Evolutionary conservation across 2,888 invertebrate genomes (phyloP).

Genomic region (Cecidostiba fungosa): DNA sequence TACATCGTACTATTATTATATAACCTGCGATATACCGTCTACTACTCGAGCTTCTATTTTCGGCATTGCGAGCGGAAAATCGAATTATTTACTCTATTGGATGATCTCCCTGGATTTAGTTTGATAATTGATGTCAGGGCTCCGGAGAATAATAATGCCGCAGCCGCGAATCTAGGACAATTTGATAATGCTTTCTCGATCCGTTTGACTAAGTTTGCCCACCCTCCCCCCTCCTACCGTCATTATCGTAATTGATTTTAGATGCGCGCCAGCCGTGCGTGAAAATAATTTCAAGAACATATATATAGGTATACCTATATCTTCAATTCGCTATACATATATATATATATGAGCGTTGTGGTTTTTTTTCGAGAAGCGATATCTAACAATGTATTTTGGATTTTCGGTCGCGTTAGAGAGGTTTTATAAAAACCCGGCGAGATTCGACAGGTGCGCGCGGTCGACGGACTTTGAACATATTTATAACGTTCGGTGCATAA

Average conservation of each 20-base stretch:
- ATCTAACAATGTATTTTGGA: too few relatives aligned
- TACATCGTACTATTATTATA: too few relatives aligned
- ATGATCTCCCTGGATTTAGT: background rate
- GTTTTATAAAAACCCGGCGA: too few relatives aligned
- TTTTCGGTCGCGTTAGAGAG: too few relatives aligned
- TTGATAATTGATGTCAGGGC: background rate
- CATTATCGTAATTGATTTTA: conserved; percentile 13
- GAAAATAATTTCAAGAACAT: background rate
- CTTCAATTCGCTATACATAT: too few relatives aligned
- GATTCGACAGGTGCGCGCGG: too few relatives aligned
- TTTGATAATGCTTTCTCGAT: conserved; percentile 8
- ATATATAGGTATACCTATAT: too few relatives aligned
- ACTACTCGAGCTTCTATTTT: background rate
- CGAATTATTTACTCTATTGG: background rate
- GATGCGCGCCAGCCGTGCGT: background rate
- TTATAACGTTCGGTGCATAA: too few relatives aligned
- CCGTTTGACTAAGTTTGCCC: background rate
- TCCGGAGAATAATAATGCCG: background rate
- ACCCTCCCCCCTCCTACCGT: background rate
- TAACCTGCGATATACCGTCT: too few relatives aligned
- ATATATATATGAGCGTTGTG: too few relatives aligned
- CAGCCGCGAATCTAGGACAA: background rate
- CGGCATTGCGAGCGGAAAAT: background rate
- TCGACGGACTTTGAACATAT: too few relatives aligned
- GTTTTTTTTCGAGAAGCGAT: too few relatives aligned